Base-by-base conservation (phyloP, 2,888 invertebrate genomes). In the Achlya flavicornis region DNA sequence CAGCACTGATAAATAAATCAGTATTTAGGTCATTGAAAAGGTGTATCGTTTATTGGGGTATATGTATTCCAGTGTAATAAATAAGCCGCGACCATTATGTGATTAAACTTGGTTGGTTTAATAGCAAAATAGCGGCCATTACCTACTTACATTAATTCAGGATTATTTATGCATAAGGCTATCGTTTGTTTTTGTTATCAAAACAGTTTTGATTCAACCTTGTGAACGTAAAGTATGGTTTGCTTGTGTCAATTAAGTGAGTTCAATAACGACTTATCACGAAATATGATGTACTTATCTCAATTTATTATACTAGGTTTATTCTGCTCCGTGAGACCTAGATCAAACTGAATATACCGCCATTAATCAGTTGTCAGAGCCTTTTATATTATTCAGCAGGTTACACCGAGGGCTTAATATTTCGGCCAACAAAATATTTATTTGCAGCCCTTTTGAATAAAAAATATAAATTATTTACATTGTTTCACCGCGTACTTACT, bases 1-100 rank as follows among this genome's bases (percentile, higher is more conserved):
- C 78, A 77, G 68, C 71, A 71, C 74, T 73, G 81, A 81, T 84
- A 84, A 84, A 86, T 87, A 86, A 84, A 85, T 87, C 84, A 81
- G 78, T 79, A 81, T 85, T 81, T 84, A 81, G 85, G 83, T 79
- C 83, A 82, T 82, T 76, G 77, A 78, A 72, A 75, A 82, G 81
- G 81, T 83, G 75, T 77, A 77, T 67, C 76, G 73, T 80, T 78
- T 81, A 81, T 80, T 78, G 72, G 75, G 76, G 73, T 79, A 73
- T 53, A 75, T 72, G 72, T 74, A 41, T 72, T 64, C 63, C 66
- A 69, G 61, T 66, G 70, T 67, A 72, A 80, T 83, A 80, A 79
- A 83, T 80, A 80, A 76, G 12, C 60, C 68, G 62, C 58, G 66
- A 66, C 75, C 74, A 79, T 83, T 83, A 82, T 76, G 72, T 75